Conservation (phyloP, 2,113 vertebrate genomes). For the Serinus canaria region DNA sequence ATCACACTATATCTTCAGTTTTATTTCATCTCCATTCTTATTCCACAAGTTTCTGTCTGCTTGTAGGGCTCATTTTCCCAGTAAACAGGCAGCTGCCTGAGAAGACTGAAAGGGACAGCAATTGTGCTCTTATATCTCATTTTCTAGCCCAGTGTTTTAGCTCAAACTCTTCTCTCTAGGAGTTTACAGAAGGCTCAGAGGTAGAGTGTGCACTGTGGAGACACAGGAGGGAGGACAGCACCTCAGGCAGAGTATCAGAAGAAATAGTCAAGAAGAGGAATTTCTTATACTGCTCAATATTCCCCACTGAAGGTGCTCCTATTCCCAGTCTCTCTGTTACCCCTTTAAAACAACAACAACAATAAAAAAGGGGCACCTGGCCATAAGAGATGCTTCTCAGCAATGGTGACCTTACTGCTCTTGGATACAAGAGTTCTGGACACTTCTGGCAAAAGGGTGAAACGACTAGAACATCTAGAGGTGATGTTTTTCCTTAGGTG, state of each 20-base stretch:
- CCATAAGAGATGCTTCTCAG: neutral
- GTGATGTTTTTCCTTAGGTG: neutral
- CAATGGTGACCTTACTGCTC: neutral
- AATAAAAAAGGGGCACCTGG: neutral
- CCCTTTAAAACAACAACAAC: neutral
- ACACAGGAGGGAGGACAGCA: neutral
- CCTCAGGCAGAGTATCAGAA: neutral
- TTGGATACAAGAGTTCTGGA: neutral
- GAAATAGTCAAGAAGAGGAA: neutral
- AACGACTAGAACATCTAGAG: neutral
- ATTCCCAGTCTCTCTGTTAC: neutral
- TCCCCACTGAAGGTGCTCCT: neutral
- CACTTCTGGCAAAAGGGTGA: neutral
- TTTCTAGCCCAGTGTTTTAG: neutral
- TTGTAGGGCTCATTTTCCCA: neutral
- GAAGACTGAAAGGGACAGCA: neutral
- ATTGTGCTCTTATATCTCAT: neutral
- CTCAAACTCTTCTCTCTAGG: neutral
- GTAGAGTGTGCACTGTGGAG: neutral
- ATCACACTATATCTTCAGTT: neutral
- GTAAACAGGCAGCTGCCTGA: neutral
- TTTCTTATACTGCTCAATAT: neutral
- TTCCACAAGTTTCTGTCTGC: neutral
- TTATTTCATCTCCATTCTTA: neutral
- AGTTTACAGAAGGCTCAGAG: neutral